phyloP scores from a whole-genome alignment of 2,797 vertebrate genomes.

The Pseudopleuronectes americanus region DNA sequence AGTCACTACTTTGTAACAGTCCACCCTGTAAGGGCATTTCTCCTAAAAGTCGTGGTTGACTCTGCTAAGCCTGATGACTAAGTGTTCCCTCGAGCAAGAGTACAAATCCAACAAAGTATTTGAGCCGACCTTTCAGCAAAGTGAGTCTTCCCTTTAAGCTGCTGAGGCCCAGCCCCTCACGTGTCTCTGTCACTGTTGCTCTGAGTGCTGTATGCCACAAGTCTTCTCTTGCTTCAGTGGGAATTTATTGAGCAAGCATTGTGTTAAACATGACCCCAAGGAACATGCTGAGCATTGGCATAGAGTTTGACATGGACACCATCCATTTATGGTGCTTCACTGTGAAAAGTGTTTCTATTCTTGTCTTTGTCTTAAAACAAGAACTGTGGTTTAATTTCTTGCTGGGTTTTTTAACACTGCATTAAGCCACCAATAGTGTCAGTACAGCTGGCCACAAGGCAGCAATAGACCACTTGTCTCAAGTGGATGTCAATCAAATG shows the following conservation, averaged over 20 bases:
- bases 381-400: too few relatives aligned
- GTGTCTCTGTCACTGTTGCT: conserved; percentile 8
- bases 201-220: not conserved
- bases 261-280: conserved; percentile 13
- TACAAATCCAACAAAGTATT: conserved; percentile 29
- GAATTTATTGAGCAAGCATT: conserved; percentile 9
- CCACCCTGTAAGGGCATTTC: conserved; percentile 21
- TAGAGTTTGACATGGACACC: not conserved
- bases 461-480: too few relatives aligned
- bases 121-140: conserved; percentile 31
- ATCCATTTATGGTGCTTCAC: not conserved
- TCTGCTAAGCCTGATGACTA: conserved; percentile 39
- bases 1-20: conserved; percentile 13
- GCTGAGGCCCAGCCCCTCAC: conserved; percentile 13
- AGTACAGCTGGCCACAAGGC: too few relatives aligned
- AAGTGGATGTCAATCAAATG: too few relatives aligned
- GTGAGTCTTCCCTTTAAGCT: conserved; percentile 21
- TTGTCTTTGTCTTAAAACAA: too few relatives aligned
- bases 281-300: not conserved
- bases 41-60: conserved; percentile 14
- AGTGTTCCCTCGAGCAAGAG: conserved; percentile 24
- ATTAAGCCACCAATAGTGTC: too few relatives aligned
- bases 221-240: not conserved
- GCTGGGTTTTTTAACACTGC: too few relatives aligned
- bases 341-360: not conserved